phyloP scores from a whole-genome alignment of 1,140 invertebrate species.

The Camponotus floridanus region DNA sequence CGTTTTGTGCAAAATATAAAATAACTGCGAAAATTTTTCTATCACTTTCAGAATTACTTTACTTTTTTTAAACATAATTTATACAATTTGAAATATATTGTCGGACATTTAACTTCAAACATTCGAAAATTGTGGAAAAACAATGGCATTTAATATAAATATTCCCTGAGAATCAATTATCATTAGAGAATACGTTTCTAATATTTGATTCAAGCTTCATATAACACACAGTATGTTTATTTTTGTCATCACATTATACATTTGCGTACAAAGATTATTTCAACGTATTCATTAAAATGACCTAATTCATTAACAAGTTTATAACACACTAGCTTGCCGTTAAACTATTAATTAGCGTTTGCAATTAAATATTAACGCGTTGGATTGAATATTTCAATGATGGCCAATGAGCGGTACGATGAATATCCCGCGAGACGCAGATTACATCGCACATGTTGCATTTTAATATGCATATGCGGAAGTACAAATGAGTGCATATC shows the following conservation, averaged over 20 bases:
- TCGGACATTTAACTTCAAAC: background rate
- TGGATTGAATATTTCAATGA: conserved; percentile 29
- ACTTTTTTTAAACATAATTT: background rate
- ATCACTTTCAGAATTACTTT: background rate
- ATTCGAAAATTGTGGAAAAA: background rate
- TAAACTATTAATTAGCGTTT: conserved; percentile 41
- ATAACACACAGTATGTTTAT: background rate
- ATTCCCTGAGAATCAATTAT: background rate
- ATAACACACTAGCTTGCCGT: background rate
- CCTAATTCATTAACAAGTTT: conserved; percentile 39
- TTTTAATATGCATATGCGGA: conserved; percentile 25
- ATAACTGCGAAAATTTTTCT: background rate
- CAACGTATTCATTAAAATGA: background rate
- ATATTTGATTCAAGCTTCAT: conserved; percentile 16
- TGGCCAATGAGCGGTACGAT: background rate
- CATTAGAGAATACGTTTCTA: background rate
- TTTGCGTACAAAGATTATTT: background rate
- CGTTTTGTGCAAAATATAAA: background rate
- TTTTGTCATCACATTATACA: background rate
- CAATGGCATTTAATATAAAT: background rate
- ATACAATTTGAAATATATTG: background rate
- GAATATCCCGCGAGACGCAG: background rate
- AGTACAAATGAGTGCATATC: conserved; percentile 4
- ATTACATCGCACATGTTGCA: conserved; percentile 33
- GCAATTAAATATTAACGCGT: conserved; percentile 27